A percentile compares a stretch with the other conserved stretches of the same genome.
These are phyloP conservation scores for Asbolus verrucosus DNA, from an alignment of 1,140 invertebrate species.

Conservation along the genomic window DNA sequence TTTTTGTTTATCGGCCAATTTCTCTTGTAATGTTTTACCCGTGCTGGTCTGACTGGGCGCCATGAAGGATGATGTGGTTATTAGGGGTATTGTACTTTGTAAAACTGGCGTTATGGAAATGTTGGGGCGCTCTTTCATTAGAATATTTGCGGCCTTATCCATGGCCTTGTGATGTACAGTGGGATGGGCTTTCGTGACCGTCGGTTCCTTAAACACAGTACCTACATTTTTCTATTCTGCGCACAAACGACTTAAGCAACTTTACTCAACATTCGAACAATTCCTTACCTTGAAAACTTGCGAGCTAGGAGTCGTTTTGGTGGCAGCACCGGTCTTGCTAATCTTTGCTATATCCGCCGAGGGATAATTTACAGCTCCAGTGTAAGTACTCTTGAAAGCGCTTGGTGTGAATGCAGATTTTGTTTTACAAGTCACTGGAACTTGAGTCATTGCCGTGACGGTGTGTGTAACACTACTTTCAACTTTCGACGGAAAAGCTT, in stretches of 20 bases:
- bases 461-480: constrained; percentile 17
- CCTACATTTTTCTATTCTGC: no score
- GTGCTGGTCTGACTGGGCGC: constrained; percentile 64
- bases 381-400: constrained; percentile 14
- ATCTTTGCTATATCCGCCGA: constrained; percentile 1
- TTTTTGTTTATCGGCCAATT: constrained; percentile 72
- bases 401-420: constrained; percentile 31
- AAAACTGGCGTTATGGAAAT: constrained; percentile 62
- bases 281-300: constrained; percentile 49
- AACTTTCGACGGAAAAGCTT: not conserved
- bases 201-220: constrained; percentile 47
- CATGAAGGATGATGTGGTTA: constrained; percentile 44
- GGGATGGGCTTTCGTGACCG: constrained; percentile 21
- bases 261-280: no score
- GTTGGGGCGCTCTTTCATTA: constrained; percentile 61
- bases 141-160: constrained; percentile 50
- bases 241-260: no score
- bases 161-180: constrained; percentile 29
- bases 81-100: constrained; percentile 32
- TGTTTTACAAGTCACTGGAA: constrained; percentile 3
- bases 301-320: constrained; percentile 19
- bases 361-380: not conserved
- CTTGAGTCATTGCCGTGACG: constrained; percentile 16
- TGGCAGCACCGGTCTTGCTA: not conserved
- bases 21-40: constrained; percentile 73